Evolutionary conservation across 2,888 invertebrate species (phyloP), one percentile per base, ranked within the genome.

Genomic region (Clunio marinus): DNA sequence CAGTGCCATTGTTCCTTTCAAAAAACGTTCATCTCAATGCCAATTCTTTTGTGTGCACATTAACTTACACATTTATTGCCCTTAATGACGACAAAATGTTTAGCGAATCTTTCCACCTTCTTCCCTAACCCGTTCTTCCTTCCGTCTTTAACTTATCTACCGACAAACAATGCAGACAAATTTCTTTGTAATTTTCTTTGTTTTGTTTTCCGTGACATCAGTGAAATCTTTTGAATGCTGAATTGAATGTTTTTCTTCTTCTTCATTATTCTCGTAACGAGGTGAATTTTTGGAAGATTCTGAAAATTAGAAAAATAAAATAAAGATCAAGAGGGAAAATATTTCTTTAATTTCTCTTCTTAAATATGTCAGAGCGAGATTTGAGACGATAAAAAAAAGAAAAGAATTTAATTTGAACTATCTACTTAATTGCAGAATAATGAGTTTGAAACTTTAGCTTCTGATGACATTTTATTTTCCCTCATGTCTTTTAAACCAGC

Each of bases 61-160:
- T 41, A 41, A n/a, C 41, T 41, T 15, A 41, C 41, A 15, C 41
- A 41, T 15, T 41, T 15, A 41, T 41, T 41, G 41, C 41, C 15
- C 41, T n/a, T 41, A 41, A 41, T 41, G 41, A 41, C 41, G 41
- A 41, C 41, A 41, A 41, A n/a, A 41, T 41, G 41, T 41, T 41
- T 41, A 15, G 41, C 41, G 41, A 41, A 41, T 13, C 10, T 41
- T n/a, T 41, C 10, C 32, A 32, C 32, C 32, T n/a, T 41, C 15
- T 15, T 3, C 41, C 41, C 15, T 15, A 41, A 2, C 3, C 41
- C 41, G 10, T 41, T 10, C 41, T 41, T 10, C 41, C 41, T 41
- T 41, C 15, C 41, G 15, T n/a, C 10, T 41, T 2, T n/a, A 5
- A 41, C 10, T n/a, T n/a, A n/a, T n/a, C n/a, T n/a, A n/a, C n/a